Base-by-base conservation (phyloP, 37 sponge, comb jelly and placozoan genomes). In the Diacarnus erythraeanus region DNA sequence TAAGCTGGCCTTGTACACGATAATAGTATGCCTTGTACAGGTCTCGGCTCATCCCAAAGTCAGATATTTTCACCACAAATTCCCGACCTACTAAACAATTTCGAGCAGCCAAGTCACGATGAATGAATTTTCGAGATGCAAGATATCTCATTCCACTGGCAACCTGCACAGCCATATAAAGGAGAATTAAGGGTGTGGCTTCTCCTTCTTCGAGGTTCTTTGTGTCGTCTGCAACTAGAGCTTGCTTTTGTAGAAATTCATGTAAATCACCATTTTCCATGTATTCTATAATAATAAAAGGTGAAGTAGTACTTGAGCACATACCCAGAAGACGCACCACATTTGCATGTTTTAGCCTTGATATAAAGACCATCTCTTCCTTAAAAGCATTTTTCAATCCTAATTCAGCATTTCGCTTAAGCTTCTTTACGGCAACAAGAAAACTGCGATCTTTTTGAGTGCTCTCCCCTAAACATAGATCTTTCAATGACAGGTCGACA, bases 241-340 rank as follows among this genome's bases (percentile, higher is more conserved):
- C 64, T 69, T 79, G 89, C 61, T 90, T 87, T 78, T 83, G 81
- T 18, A 95, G 66, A 42, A 83, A 95, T 80, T 89, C 75, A 58
- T 89, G 78, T 69, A 95, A 57, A 54, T 95, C 96, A 42, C 93
- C 93, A 70, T 95, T 92, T 85, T 95, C 93, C 94, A 95, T 91
- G 64, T 95, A 95, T 75, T 95, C 96, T 87, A 95, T 89, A 73
- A 92, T 80, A 9, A 87, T 43, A 64, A 87, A 84, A 41, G 84
- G 69, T 8, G 67, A 56, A 26, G 35, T 42, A 30, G 59, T 57
- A 2, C 25, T 47, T 1, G 64, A 73, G 31, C 85, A 87, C 29
- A 94, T 79, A 0, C 91, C 94, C 18, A 94, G 85, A 18, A 94
- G 82, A 17, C 83, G 70, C 40, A 87, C 82, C 27, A 94, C 90